Evolutionary conservation across 2,113 vertebrate genomes (phyloP).

Genomic region (Urocynchramus pylzowi): DNA sequence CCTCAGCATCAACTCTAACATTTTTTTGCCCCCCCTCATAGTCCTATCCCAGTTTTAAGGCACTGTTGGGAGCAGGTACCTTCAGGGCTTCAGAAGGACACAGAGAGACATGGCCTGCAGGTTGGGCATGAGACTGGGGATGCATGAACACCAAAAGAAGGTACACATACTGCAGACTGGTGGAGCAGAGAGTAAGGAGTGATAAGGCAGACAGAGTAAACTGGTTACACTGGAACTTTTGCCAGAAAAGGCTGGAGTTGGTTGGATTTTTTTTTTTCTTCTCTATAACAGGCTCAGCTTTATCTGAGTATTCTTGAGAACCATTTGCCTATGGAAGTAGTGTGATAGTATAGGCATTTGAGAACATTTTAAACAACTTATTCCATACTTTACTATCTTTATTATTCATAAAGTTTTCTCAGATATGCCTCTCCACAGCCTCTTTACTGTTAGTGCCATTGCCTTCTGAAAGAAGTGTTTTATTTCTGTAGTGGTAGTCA

Average conservation of each 20-base stretch:
- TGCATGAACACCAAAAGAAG: neutral
- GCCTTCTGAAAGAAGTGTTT: neutral
- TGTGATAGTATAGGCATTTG: neutral
- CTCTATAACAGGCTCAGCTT: neutral
- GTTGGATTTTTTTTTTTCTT: neutral
- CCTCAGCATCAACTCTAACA: neutral
- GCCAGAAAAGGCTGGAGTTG: neutral
- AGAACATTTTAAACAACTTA: neutral
- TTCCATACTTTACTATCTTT: neutral
- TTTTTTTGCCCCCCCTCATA: fast-evolving
- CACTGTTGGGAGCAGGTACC: neutral
- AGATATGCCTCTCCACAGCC: neutral
- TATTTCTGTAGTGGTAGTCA: neutral
- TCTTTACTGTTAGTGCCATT: neutral
- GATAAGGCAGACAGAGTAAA: neutral
- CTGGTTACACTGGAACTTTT: neutral
- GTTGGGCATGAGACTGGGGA: neutral
- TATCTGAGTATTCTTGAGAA: neutral
- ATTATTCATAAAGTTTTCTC: neutral
- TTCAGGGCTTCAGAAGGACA: neutral
- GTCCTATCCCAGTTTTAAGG: neutral
- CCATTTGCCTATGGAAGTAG: neutral
- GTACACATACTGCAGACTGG: neutral
- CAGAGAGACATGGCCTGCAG: neutral
- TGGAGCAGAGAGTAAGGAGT: neutral